Percentiles rank a stretch among this genome's conserved stretches.
Conservation (phyloP, 2,113 vertebrate species). For the Burhinus bistriatus region DNA sequence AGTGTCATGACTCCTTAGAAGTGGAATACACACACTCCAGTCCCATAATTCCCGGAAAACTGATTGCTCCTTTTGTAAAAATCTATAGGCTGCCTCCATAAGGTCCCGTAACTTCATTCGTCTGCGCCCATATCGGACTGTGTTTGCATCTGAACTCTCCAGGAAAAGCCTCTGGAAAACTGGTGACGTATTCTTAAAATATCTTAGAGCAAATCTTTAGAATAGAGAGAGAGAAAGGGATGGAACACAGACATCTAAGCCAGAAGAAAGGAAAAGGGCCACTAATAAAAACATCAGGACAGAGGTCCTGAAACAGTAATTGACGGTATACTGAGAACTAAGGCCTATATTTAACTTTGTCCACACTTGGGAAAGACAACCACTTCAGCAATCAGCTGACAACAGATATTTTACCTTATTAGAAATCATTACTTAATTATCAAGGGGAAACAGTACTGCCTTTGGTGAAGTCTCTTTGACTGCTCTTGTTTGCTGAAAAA, state of each 20-base stretch:
- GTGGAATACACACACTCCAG: slow-evolving; percentile 95
- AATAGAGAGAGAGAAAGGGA: background rate
- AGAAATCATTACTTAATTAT: background rate
- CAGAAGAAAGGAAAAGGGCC: background rate
- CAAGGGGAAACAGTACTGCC: background rate
- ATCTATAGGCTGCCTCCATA: slow-evolving; percentile 92
- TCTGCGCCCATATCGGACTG: slow-evolving; percentile 88
- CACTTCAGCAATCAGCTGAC: background rate
- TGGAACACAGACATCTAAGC: background rate
- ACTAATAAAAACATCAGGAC: background rate
- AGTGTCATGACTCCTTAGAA: slow-evolving; percentile 91
- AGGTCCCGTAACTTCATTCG: slow-evolving; percentile 96
- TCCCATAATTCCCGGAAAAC: slow-evolving; percentile 91
- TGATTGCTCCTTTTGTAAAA: slow-evolving; percentile 85
- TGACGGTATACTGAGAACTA: background rate
- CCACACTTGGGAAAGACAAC: background rate
- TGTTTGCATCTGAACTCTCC: slow-evolving; percentile 87
- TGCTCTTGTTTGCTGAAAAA: background rate
- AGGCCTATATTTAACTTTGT: background rate
- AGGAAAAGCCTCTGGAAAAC: slow-evolving; percentile 96
- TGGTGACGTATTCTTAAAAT: slow-evolving; percentile 87
- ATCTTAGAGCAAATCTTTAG: slow-evolving; percentile 88
- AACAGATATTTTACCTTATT: background rate
- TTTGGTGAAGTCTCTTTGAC: background rate
- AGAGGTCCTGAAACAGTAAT: background rate